A percentile compares a stretch with the other conserved stretches of the same genome.
These are phyloP conservation scores for Acyrthosiphon pisum DNA, from an alignment of 1,140 invertebrate genomes.

Conservation along the genomic window DNA sequence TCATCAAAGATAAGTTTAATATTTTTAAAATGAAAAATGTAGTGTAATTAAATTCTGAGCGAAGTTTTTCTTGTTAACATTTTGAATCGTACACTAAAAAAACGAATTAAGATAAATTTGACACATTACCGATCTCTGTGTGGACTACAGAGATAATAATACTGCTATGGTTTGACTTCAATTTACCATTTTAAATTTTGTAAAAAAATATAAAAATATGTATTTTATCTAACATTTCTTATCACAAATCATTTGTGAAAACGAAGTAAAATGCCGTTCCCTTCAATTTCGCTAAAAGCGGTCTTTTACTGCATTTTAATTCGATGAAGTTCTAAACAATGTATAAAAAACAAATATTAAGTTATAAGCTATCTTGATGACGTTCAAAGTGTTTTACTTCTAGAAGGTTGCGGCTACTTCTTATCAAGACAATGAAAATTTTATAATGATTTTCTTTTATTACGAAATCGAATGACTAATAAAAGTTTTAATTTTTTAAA, in stretches of 20 bases:
- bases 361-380: neutral
- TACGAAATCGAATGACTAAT: neutral
- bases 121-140: neutral
- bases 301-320: conserved; percentile 16
- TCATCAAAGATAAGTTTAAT: too few species aligned
- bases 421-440: neutral
- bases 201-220: neutral
- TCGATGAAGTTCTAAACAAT: neutral
- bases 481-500: neutral
- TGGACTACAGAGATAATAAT: neutral
- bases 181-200: neutral
- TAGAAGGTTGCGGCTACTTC: neutral
- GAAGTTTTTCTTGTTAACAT: neutral
- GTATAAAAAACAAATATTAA: neutral
- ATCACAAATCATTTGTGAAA: neutral
- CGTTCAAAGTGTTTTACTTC: neutral
- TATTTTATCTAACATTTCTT: neutral
- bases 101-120: too few species aligned
- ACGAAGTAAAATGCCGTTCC: neutral
- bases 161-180: neutral
- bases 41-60: neutral
- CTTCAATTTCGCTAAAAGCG: neutral
- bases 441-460: neutral
- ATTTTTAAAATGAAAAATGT: too few species aligned
- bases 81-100: neutral